Evolutionary conservation across 2,797 vertebrate genomes (phyloP), one percentile per base, ranked within the genome.

Genomic region (Centroberyx gerrardi): DNA sequence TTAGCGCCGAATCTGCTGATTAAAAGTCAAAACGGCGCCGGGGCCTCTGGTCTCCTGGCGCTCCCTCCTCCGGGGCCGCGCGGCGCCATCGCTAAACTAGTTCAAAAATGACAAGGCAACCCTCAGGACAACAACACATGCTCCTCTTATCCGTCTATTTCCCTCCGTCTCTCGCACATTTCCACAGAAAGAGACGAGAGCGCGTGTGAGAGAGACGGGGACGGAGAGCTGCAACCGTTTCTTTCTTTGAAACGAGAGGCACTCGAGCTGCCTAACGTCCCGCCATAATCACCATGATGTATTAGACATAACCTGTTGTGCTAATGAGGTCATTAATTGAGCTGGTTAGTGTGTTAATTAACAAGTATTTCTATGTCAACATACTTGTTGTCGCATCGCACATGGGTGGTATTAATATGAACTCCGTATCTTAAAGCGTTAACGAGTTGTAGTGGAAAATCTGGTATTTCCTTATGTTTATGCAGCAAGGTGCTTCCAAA

Each of bases 91-190:
- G 38, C 18, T 80, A 51, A 82, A 78, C 58, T 76, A 76, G 71
- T 82, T 81, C 68, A 71, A 67, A n/a, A 76, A 78, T 68, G 81
- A 74, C 74, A 62, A 71, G 38, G 48, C 60, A 28, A 65, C 31
- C 64, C 40, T 69, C 29, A 5, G 75, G 52, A 63, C 67, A 62
- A 44, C 28, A 28, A 55, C 42, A 60, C 29, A 22, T 28, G 2
- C 62, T 33, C 59, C 28, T 51, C 38, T 74, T 29, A 58, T 58
- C 29, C 51, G 6, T 58, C 53, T 6, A 40, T 44, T 65, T 14
- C 48, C 38, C 3, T 17, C 6, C 38, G 17, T 60, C 22, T 29
- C 59, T 60, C 48, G 17, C 36, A 29, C 36, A 36, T 27, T 12
- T 42, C 27, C 48, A 60, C 17, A 29, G 15, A 14, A 31, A 22